Evolutionary conservation across 2,797 vertebrate species (phyloP), one percentile per base, ranked within the genome.

Genomic region (Brachyalestes nurse): DNA sequence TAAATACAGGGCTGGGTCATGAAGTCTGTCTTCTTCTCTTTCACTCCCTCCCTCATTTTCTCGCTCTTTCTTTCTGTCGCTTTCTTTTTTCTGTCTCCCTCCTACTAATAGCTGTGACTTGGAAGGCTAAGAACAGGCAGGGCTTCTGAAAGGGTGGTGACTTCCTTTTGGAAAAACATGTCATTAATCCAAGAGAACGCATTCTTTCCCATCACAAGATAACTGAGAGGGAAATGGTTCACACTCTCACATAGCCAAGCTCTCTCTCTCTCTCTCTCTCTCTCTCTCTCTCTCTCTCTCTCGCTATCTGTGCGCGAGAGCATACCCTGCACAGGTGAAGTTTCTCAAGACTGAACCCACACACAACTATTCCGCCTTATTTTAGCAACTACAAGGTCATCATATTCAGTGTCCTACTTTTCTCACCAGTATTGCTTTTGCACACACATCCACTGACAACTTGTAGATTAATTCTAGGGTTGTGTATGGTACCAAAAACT

Each of bases 111-210:
- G 92, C 89, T 88, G 93, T 88, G 93, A 92, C 95, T 95, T 87
- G 94, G 96, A 96, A 95, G 95, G 94, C 65, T 92, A 92, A 91
- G 92, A 93, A 91, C 90, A 94, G 94, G 92, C 88, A 79, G 91
- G 93, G 96, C 95, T 97, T 95, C 93, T 93, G 95, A 96, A 96
- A 95, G 97, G 97, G 97, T 93, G 97, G 96, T 45, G 91, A 97
- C 95, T 99, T 99, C 97, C 97, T 98, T 95, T 97, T 51, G 95
- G 96, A 96, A 96, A 98, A 98, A 97, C 95, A 97, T 96, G 95
- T 96, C 96, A 96, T 96, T 97, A 97, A 96, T 96, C 95, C 96
- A 94, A 95, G 95, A 93, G 94, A 96, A 95, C 88, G 88, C 96
- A 97, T 97, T 97, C 96, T 97, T 97, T 97, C 95, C 95, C 95